Percentiles rank a stretch among this genome's conserved stretches.
phyloP scores from a whole-genome alignment of 2,888 invertebrate species.

The Nymphalis polychloros region DNA sequence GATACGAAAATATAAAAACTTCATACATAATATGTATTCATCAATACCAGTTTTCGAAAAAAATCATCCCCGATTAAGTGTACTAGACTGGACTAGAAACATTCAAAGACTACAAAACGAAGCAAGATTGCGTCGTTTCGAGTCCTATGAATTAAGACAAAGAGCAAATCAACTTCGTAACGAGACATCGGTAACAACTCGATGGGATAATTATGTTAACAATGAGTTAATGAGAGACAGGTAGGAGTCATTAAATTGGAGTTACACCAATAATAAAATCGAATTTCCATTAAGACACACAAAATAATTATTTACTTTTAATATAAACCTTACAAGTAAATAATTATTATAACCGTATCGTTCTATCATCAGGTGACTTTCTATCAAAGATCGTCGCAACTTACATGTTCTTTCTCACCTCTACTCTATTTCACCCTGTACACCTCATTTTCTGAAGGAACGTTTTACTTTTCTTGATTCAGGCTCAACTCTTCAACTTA shows the following conservation, averaged over 20 bases:
- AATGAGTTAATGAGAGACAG: slow-evolving; percentile 87
- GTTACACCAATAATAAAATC: too few species aligned
- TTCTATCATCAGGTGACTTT: too few species aligned
- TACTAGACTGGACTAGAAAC: slow-evolving; percentile 89
- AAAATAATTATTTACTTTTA: not conserved
- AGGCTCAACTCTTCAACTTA: too few species aligned
- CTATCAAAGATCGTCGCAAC: too few species aligned
- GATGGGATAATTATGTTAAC: slow-evolving; percentile 90
- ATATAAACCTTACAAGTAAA: not conserved
- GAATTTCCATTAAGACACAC: not conserved
- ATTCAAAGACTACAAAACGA: slow-evolving; percentile 87
- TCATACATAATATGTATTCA: slow-evolving; percentile 57
- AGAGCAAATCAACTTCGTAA: slow-evolving; percentile 86
- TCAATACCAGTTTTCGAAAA: slow-evolving; percentile 83
- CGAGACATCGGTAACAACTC: slow-evolving; percentile 86
- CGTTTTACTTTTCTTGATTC: too few species aligned
- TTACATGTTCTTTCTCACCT: too few species aligned
- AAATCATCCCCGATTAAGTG: slow-evolving; percentile 83
- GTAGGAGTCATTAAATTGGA: slow-evolving; percentile 51
- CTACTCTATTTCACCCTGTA: too few species aligned
- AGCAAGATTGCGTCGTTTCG: slow-evolving; percentile 84
- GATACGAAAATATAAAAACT: too few species aligned
- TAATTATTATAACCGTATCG: too few species aligned
- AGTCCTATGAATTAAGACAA: slow-evolving; percentile 87
- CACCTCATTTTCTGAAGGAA: too few species aligned